Evolutionary conservation across 2,797 vertebrate genomes (phyloP).

Genomic region (Leucoraja ocellata): DNA sequence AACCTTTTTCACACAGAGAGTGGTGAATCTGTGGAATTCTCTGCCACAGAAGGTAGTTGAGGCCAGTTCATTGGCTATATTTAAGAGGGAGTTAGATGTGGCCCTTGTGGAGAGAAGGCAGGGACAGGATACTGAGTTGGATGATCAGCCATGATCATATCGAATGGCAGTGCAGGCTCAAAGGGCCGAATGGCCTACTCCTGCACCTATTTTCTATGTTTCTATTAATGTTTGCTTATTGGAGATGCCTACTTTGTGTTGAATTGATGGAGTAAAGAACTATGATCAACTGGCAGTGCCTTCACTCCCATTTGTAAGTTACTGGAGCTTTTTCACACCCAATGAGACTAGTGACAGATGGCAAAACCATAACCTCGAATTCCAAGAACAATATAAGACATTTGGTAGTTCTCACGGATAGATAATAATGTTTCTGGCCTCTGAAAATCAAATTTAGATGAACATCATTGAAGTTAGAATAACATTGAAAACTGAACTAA

Average conservation of each 20-base stretch:
- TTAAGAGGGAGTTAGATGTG: too few relatives aligned
- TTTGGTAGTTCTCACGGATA: not conserved
- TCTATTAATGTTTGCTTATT: not conserved
- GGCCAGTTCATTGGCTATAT: too few relatives aligned
- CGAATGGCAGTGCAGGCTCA: too few relatives aligned
- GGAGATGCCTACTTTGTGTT: not conserved
- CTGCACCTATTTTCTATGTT: too few relatives aligned
- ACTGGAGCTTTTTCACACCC: not conserved
- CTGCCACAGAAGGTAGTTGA: too few relatives aligned
- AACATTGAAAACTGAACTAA: conserved; percentile 46
- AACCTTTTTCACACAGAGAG: too few relatives aligned
- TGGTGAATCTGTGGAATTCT: too few relatives aligned
- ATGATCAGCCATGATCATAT: too few relatives aligned
- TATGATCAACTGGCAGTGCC: not conserved
- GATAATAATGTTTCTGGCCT: not conserved
- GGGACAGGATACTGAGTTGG: too few relatives aligned
- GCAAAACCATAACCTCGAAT: not conserved
- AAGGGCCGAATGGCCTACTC: too few relatives aligned
- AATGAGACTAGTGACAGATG: not conserved
- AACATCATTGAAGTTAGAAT: not conserved
- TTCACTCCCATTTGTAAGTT: not conserved
- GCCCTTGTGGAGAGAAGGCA: too few relatives aligned
- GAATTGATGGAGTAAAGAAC: not conserved
- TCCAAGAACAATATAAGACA: not conserved
- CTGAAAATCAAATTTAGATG: not conserved